Conservation (phyloP, 1,140 invertebrate genomes). For the Parapsyche elsis region DNA sequence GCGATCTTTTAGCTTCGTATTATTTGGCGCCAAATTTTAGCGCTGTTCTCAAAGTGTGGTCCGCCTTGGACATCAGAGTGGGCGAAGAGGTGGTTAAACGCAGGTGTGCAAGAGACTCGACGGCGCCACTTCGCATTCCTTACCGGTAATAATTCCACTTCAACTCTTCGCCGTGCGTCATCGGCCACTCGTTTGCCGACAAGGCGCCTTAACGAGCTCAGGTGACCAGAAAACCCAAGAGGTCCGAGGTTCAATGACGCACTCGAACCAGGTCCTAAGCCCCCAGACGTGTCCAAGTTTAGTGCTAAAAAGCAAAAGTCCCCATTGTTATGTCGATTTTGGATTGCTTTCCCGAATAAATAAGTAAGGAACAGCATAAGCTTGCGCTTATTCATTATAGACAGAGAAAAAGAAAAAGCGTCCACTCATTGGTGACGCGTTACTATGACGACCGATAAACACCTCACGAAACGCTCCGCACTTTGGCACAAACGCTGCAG, state of each 20-base stretch:
- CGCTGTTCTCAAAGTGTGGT: neutral
- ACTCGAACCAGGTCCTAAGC: neutral
- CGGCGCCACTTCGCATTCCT: slow-evolving; percentile 65
- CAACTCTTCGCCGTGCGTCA: neutral
- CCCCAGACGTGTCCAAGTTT: neutral
- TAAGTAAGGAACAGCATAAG: no score
- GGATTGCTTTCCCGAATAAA: no score
- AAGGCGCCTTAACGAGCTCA: neutral
- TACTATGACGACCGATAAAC: no score
- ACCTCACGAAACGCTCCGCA: no score
- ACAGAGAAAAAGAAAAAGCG: no score
- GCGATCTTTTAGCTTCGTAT: neutral
- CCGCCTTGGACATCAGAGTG: slow-evolving; percentile 1
- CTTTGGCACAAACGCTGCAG: no score
- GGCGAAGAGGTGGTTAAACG: slow-evolving; percentile 52
- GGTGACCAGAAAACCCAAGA: neutral
- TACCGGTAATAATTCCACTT: slow-evolving; percentile 5
- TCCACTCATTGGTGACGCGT: no score
- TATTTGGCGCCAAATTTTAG: neutral
- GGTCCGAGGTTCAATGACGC: neutral
- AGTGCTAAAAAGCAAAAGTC: no score
- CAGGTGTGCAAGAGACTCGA: slow-evolving; percentile 65
- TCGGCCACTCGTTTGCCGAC: neutral
- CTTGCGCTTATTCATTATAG: no score
- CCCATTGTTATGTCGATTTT: no score